A percentile compares a stretch with the other conserved stretches of the same genome.
These are phyloP conservation scores for Drosophila insularis DNA, from an alignment of 1,140 invertebrate genomes.

Conservation along the genomic window DNA sequence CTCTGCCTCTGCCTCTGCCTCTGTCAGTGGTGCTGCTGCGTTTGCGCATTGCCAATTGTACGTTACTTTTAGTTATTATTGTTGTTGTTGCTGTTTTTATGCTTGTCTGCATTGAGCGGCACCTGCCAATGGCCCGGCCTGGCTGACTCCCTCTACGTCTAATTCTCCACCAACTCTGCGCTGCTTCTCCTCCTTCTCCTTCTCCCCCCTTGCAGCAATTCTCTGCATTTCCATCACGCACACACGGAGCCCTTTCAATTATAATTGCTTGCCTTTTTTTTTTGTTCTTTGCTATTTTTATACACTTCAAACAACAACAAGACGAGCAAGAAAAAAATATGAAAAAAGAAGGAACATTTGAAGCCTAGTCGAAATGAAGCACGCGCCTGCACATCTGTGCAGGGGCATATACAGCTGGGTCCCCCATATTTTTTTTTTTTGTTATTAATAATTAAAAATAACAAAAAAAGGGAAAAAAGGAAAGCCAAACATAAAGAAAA, in stretches of 20 bases:
- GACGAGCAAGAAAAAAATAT: conserved; percentile 16
- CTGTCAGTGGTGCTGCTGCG: conserved; percentile 13
- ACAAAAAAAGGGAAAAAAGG: conserved; percentile 32
- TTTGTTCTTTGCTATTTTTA: conserved; percentile 69
- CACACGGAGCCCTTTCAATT: conserved; percentile 73
- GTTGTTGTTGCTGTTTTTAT: conserved; percentile 36
- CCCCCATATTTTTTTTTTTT: conserved; percentile 30
- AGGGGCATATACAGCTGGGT: conserved; percentile 47
- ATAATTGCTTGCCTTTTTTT: conserved; percentile 63
- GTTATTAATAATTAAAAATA: conserved; percentile 59
- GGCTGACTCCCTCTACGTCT: conserved; percentile 1
- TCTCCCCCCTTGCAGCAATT: conserved; percentile 1
- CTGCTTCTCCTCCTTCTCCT: background rate
- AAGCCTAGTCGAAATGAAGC: conserved; percentile 60
- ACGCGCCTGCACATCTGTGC: conserved; percentile 65
- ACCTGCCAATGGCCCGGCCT: conserved; percentile 42
- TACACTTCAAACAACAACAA: conserved; percentile 48
- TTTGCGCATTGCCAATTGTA: conserved; percentile 54
- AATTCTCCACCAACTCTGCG: too few species aligned
- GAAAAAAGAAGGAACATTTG: conserved; percentile 41
- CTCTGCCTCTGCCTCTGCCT: too few species aligned
- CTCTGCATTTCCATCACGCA: conserved; percentile 72
- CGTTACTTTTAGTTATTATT: conserved; percentile 55
- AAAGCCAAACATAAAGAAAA: conserved; percentile 57
- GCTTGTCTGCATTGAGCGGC: conserved; percentile 27